Evolutionary conservation across 2,888 invertebrate genomes (phyloP), one percentile per base, ranked within the genome.

Genomic region (Brenthis ino): DNA sequence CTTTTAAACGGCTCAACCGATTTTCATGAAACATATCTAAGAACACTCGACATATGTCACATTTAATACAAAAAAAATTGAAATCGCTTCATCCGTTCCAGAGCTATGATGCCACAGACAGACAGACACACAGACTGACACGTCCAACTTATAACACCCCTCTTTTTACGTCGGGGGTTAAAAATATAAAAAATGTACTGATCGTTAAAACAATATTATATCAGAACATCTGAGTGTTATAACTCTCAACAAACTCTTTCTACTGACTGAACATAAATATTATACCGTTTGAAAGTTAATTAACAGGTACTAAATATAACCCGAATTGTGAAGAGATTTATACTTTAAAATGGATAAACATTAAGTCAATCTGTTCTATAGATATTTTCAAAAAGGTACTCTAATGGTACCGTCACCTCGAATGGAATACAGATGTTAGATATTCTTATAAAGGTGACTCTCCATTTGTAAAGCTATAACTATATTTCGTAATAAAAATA

Each of bases 371-470:
- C 55, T 37, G 6, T 57, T 55, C 12, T 48, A 61, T 67, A 54
- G 68, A 65, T 60, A 68, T 66, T 60, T 55, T 57, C 43, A 56
- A 67, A 71, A 65, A 53, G 37, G 55, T n/a, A 65, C 47, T 69
- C 61, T 65, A 61, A 65, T 65, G 63, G 70, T 70, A 67, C 64
- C 51, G 54, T 67, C 72, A 68, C 65, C 11, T 72, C 14, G 11
- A 67, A 72, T 65, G 57, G 64, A 60, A 53, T 66, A 74, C 70
- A 74, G 70, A 73, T 67, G 71, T 73, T 72, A 68, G 56, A 57
- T 58, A 33, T 57, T 70, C 14, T 6, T 4, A 14, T 67, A 56
- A 64, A 54, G 50, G n/a, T 8, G 47, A 54, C 13, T 58, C n/a
- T 16, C 33, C 37, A 53, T 20, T 53, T 53, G 51, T 16, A 51